Conservation (phyloP, 1,140 invertebrate species). For the Danaus plexippus region DNA sequence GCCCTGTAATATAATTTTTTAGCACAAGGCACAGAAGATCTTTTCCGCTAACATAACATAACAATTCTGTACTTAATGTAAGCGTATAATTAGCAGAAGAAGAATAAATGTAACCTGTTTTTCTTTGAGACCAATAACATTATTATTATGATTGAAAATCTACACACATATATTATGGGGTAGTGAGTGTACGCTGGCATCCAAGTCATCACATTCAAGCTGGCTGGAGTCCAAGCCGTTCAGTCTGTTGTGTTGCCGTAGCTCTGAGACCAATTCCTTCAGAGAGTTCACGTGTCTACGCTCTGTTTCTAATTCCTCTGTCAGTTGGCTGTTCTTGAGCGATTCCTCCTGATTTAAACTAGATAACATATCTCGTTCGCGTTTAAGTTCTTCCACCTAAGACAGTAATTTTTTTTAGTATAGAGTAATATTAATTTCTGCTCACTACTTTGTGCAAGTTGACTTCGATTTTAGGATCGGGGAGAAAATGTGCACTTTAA, state of each 20-base stretch:
- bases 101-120: too few species aligned
- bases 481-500: too few species aligned
- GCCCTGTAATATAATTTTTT: too few species aligned
- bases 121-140: too few species aligned
- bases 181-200: conserved; percentile 45
- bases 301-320: conserved; percentile 44
- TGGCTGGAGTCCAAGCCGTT: conserved; percentile 45
- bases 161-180: conserved; percentile 51
- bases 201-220: conserved; percentile 54
- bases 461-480: too few species aligned
- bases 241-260: conserved; percentile 44
- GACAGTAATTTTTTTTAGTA: not conserved
- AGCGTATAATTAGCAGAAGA: too few species aligned
- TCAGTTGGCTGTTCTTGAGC: conserved; percentile 25
- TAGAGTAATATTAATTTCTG: not conserved
- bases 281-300: conserved; percentile 30
- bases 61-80: too few species aligned
- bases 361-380: conserved; percentile 52
- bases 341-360: conserved; percentile 41
- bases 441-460: too few species aligned
- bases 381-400: conserved; percentile 47
- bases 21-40: too few species aligned
- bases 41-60: too few species aligned
- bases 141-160: too few species aligned
- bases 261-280: conserved; percentile 41